Evolutionary conservation across 1,140 invertebrate genomes (phyloP).

Genomic region (Nephotettix cincticeps): DNA sequence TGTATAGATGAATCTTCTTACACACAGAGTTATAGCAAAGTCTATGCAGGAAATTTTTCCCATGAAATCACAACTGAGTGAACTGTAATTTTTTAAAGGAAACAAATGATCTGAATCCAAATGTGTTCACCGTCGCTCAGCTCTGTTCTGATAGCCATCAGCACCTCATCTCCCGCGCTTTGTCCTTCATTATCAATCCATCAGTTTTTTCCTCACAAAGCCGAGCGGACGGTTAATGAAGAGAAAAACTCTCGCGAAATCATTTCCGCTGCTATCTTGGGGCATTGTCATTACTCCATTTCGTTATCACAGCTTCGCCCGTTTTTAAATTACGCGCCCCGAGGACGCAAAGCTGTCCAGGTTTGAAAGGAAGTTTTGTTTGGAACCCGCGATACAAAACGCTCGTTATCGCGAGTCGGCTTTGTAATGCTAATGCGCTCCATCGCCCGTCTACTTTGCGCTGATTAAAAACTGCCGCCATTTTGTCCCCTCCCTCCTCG

Average conservation of each 20-base stretch:
- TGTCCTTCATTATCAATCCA: background rate
- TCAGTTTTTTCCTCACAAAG: constrained; percentile 1
- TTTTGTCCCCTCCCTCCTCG: constrained; percentile 5
- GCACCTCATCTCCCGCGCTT: background rate
- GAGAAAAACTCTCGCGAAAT: background rate
- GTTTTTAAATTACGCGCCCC: background rate
- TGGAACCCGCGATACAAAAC: background rate
- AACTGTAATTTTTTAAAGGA: too few relatives aligned
- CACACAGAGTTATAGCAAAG: too few relatives aligned
- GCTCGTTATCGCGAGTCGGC: background rate
- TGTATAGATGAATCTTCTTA: too few relatives aligned
- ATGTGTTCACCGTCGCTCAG: too few relatives aligned
- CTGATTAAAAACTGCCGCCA: constrained; percentile 20
- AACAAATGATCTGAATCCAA: too few relatives aligned
- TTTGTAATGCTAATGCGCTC: constrained; percentile 8
- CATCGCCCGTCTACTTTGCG: background rate
- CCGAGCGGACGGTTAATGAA: background rate
- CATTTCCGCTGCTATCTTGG: constrained; percentile 5
- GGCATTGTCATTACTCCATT: constrained; percentile 20
- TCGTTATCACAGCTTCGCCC: background rate
- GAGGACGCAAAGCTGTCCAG: background rate
- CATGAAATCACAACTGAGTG: too few relatives aligned
- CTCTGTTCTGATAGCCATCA: too few relatives aligned
- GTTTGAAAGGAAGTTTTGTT: background rate
- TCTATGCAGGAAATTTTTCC: too few relatives aligned